Conservation (phyloP, 2,888 invertebrate genomes). For the Reticulitermes lucifugus region DNA sequence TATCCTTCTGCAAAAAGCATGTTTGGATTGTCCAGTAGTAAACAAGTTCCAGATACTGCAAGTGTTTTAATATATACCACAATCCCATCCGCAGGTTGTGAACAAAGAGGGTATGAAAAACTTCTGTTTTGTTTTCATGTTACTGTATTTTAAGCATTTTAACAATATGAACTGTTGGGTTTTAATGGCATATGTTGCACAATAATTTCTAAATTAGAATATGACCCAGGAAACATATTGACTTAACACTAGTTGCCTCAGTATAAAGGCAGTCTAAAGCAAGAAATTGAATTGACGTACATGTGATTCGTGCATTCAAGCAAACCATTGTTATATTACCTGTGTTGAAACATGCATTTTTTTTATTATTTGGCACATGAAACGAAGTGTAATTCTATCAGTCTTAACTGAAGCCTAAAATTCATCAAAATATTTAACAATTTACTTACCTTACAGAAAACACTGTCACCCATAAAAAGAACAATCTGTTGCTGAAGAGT, state of each 20-base stretch:
- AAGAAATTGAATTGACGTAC: too few species aligned
- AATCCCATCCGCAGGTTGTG: constrained; percentile 23
- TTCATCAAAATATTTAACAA: too few species aligned
- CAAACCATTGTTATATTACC: too few species aligned
- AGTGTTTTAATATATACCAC: neutral
- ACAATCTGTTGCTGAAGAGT: too few species aligned
- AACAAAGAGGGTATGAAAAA: constrained; percentile 15
- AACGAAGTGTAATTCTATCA: too few species aligned
- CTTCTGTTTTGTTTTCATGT: neutral
- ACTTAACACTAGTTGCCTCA: neutral
- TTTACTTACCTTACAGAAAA: too few species aligned
- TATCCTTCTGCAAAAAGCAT: neutral
- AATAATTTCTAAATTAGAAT: neutral
- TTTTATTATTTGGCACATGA: too few species aligned
- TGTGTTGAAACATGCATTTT: too few species aligned
- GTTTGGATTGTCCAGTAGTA: neutral
- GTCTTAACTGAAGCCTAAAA: too few species aligned
- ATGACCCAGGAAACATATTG: neutral
- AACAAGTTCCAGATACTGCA: neutral
- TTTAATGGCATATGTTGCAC: neutral
- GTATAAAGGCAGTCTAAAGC: neutral
- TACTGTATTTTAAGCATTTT: constrained; percentile 6
- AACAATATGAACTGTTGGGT: neutral
- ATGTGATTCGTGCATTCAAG: too few species aligned
- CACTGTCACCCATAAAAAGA: too few species aligned